Base-by-base conservation (phyloP, 2,113 vertebrate species). In the Abramis brama region DNA sequence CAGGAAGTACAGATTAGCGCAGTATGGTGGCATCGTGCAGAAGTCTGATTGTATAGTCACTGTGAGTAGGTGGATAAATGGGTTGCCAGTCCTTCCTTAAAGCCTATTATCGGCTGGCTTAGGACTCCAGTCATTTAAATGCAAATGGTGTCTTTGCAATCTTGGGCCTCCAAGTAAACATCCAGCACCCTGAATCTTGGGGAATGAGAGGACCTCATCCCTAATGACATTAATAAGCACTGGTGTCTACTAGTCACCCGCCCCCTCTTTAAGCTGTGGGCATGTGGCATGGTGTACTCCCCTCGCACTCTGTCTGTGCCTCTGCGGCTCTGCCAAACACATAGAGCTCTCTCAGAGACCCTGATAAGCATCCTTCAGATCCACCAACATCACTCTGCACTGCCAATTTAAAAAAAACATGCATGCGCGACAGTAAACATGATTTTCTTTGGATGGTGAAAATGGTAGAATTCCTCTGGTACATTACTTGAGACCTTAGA, bases 41-140 rank as follows among this genome's bases (percentile, higher is more conserved):
- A 83, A 85, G 87, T 84, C 77, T 88, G 82, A 78, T 89, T 90
- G 90, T 90, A 89, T 47, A 86, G 88, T 75, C 66, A 85, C 86
- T 71, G 74, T 2, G 88, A 90, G 92, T 91, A 90, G 91, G 91
- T 83, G 89, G 92, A 90, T 91, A 92, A 89, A 59, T 91, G 90
- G 88, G 90, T 90, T 89, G 91, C 89, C 82, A 73, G 85, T 88
- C 85, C 86, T 92, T 90, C 87, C 87, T 89, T 89, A 89, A 91
- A 92, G 86, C 85, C 90, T 94, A 91, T 91, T 91, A 90, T 93
- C 60, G 79, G 88, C 88, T 89, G 84, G 87, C 68, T 85, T 86
- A 84, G 86, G 59, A 88, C 83, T 86, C 82, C 79, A 90, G 87
- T 90, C 87, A 89, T 85, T 90, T 90, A 90, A 90, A 91, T 89